phyloP scores from a whole-genome alignment of 2,113 vertebrate species.

The Osmerus mordax region DNA sequence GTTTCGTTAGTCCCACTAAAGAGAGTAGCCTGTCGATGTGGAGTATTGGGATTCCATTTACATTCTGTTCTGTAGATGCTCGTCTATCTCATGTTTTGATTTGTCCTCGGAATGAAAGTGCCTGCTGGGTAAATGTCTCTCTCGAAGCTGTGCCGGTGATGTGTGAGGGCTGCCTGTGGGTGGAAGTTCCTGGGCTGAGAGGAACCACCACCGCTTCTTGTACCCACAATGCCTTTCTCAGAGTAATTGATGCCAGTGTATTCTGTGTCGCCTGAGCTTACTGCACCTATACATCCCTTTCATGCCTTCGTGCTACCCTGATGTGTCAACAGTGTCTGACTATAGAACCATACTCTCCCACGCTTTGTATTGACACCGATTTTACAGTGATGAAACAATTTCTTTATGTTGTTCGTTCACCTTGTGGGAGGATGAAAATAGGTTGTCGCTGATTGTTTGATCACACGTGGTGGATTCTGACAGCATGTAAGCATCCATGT shows the following conservation, averaged over 20 bases:
- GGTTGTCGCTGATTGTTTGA: not conserved
- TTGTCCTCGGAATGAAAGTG: too few relatives aligned
- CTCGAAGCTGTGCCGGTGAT: slow-evolving; percentile 46
- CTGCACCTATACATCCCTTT: not conserved
- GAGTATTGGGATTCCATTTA: slow-evolving; percentile 27
- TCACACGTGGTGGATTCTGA: too few relatives aligned
- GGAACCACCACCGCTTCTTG: slow-evolving; percentile 11
- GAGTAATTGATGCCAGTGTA: slow-evolving; percentile 55
- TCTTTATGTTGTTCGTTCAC: not conserved
- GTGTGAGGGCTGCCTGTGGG: slow-evolving; percentile 60
- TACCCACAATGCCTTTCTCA: slow-evolving; percentile 51
- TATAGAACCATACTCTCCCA: slow-evolving; percentile 31
- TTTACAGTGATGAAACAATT: not conserved
- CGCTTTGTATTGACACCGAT: slow-evolving; percentile 26
- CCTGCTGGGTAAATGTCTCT: slow-evolving; percentile 35
- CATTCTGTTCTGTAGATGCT: too few relatives aligned
- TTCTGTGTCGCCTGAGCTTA: too few relatives aligned
- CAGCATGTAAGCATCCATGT: too few relatives aligned
- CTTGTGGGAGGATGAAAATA: not conserved
- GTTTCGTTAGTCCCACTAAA: not conserved
- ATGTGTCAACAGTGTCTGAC: slow-evolving; percentile 32
- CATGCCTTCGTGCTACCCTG: slow-evolving; percentile 41
- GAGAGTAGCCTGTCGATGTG: too few relatives aligned
- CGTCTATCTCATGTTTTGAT: too few relatives aligned
- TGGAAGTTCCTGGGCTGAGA: slow-evolving; percentile 54